These are phyloP conservation scores for Drosophila flavopinicola DNA, from an alignment of 2,888 invertebrate genomes.

Conservation along the genomic window DNA sequence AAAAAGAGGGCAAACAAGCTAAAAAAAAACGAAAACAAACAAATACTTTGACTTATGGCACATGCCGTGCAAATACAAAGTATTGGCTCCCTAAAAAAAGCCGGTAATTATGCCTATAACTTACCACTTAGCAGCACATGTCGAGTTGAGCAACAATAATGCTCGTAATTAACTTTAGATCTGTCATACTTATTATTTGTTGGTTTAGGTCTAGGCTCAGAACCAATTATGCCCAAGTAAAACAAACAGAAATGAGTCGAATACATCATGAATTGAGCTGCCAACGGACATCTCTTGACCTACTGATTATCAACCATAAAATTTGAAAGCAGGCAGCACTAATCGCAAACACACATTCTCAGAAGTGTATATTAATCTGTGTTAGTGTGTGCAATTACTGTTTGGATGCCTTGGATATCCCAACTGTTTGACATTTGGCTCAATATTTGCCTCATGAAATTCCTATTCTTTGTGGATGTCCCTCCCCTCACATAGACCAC, in stretches of 20 bases:
- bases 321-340: slow-evolving; percentile 5
- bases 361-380: not conserved
- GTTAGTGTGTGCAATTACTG: not conserved
- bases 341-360: not conserved
- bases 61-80: slow-evolving; percentile 15
- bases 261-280: slow-evolving; percentile 11
- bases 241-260: slow-evolving; percentile 26
- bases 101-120: slow-evolving; percentile 61
- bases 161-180: slow-evolving; percentile 73
- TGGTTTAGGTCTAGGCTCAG: slow-evolving; percentile 12
- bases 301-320: slow-evolving; percentile 10
- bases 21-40: slow-evolving; percentile 13
- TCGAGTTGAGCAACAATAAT: slow-evolving; percentile 47
- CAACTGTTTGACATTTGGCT: slow-evolving; percentile 13
- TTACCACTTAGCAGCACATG: slow-evolving; percentile 64
- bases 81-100: slow-evolving; percentile 20
- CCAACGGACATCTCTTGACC: slow-evolving; percentile 27
- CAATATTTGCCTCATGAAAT: slow-evolving; percentile 21
- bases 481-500: not conserved
- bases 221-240: slow-evolving; percentile 39
- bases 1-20: slow-evolving; percentile 2
- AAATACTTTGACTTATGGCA: slow-evolving; percentile 48
- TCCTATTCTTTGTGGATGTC: slow-evolving; percentile 7
- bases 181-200: slow-evolving; percentile 57
- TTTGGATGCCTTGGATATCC: slow-evolving; percentile 5